phyloP scores from a whole-genome alignment of 1,140 invertebrate species.

The Musca domestica region DNA sequence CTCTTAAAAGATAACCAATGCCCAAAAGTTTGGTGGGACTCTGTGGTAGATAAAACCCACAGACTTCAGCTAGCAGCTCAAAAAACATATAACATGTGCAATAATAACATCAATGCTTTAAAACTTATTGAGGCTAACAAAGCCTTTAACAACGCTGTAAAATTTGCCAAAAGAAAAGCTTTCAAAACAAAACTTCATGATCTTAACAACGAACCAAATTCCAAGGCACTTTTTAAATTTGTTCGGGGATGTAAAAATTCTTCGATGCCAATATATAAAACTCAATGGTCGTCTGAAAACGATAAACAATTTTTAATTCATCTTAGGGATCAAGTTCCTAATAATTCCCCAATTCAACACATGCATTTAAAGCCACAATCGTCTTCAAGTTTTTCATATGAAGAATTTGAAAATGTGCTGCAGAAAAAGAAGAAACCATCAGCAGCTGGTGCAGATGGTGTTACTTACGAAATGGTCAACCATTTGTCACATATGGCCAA shows the following conservation, averaged over 20 bases:
- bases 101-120: neutral
- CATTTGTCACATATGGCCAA: neutral
- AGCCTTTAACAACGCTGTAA: neutral
- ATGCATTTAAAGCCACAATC: neutral
- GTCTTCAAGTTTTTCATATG: neutral
- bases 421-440: neutral
- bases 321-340: neutral
- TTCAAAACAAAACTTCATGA: neutral
- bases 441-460: constrained; percentile 9
- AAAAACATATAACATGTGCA: neutral
- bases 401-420: neutral
- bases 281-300: too few species aligned
- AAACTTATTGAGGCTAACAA: neutral
- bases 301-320: too few species aligned
- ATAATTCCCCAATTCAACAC: neutral
- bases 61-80: neutral
- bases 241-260: neutral
- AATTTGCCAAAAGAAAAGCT: neutral
- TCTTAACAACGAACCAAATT: neutral
- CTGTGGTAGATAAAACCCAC: neutral
- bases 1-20: neutral
- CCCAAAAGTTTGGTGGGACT: neutral
- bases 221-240: neutral
- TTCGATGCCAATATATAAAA: too few species aligned
- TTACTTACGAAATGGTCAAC: neutral